A percentile compares a stretch with the other conserved stretches of the same genome.
Evolutionary conservation across 1,140 invertebrate species (phyloP).

Genomic region (Asbolus verrucosus): DNA sequence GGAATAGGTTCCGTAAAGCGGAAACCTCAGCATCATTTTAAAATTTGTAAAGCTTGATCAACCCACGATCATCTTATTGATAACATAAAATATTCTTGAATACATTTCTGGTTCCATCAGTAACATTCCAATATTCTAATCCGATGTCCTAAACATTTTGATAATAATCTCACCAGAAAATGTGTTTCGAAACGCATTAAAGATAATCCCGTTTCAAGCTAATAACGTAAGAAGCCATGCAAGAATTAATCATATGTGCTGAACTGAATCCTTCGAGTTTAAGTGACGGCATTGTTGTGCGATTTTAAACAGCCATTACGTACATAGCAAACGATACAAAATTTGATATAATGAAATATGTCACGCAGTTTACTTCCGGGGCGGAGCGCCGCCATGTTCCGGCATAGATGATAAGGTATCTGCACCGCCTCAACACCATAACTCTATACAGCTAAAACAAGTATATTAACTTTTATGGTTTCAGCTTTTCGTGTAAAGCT

Average conservation of each 20-base stretch:
- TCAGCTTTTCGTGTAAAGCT: no score
- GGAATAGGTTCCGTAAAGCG: no score
- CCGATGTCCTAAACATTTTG: slow-evolving; percentile 8
- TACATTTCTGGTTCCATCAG: no score
- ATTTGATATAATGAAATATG: slow-evolving; percentile 50
- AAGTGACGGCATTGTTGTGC: slow-evolving; percentile 1
- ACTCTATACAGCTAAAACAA: slow-evolving; percentile 41
- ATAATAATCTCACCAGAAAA: slow-evolving; percentile 14
- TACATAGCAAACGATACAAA: slow-evolving; percentile 9
- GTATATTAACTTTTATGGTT: slow-evolving; percentile 40
- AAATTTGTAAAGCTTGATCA: no score
- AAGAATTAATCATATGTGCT: no score
- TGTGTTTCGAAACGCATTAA: slow-evolving; percentile 32
- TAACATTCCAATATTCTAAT: slow-evolving; percentile 20
- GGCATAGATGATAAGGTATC: slow-evolving; percentile 49
- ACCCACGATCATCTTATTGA: no score
- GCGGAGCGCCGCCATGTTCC: slow-evolving; percentile 56
- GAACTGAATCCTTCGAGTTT: neutral
- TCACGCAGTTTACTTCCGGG: slow-evolving; percentile 54
- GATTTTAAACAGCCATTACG: slow-evolving; percentile 19
- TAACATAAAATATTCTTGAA: no score
- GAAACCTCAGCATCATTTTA: no score
- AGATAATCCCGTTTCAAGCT: slow-evolving; percentile 17
- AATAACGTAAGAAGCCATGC: no score
- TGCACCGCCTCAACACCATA: slow-evolving; percentile 49